Conservation (phyloP, 2,797 vertebrate genomes). For the Phrynocephalus forsythii region DNA sequence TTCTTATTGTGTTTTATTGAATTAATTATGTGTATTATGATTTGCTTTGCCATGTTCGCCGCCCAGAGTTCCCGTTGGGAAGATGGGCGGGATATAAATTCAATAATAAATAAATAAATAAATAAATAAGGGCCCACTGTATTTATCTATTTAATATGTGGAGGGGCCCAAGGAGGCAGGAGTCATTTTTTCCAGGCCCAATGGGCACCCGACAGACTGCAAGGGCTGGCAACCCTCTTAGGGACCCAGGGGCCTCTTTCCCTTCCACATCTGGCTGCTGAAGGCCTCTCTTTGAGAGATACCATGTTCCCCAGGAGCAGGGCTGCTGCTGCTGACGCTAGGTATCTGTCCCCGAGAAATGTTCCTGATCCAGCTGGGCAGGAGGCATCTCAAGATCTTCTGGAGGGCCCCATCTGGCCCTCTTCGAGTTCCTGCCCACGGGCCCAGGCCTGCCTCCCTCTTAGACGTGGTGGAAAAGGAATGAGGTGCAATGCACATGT, state of each 20-base stretch:
- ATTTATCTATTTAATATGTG: too few relatives aligned
- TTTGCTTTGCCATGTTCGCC: too few relatives aligned
- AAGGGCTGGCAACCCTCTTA: too few relatives aligned
- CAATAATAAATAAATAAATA: too few relatives aligned
- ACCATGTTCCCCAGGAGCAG: background rate
- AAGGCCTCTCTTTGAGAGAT: background rate
- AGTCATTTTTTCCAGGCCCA: background rate
- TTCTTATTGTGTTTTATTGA: too few relatives aligned
- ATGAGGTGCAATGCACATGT: background rate
- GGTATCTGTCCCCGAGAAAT: accelerated
- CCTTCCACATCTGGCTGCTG: too few relatives aligned
- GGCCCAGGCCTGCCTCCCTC: too few relatives aligned
- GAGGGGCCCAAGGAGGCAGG: too few relatives aligned
- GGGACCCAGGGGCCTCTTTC: background rate
- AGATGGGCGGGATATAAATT: too few relatives aligned
- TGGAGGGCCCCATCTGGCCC: background rate
- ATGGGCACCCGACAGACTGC: background rate
- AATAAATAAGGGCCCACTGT: too few relatives aligned
- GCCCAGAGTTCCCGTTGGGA: too few relatives aligned
- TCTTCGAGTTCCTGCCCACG: background rate
- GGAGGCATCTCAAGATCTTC: background rate
- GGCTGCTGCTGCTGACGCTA: background rate
- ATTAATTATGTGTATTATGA: too few relatives aligned
- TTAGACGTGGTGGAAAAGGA: background rate
- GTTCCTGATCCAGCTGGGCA: background rate